Percentiles rank a stretch among this genome's conserved stretches.
phyloP scores from a whole-genome alignment of 2,888 invertebrate species.

The Gerris lacustris region DNA sequence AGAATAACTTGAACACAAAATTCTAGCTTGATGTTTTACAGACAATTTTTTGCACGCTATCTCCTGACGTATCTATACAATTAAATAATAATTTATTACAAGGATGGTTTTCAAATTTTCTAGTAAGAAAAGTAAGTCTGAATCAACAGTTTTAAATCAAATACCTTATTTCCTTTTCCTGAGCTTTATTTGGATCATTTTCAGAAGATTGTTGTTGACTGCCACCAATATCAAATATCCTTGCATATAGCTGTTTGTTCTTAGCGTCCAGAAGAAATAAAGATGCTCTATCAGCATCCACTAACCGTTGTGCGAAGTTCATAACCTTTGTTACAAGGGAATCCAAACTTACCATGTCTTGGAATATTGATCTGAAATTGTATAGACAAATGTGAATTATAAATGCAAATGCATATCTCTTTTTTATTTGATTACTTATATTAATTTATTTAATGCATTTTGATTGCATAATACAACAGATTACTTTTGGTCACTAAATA shows the following conservation, averaged over 20 bases:
- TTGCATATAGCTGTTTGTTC: conserved; percentile 62
- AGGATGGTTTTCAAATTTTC: no score
- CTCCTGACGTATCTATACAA: no score
- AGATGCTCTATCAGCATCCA: conserved; percentile 72
- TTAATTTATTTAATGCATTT: no score
- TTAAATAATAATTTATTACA: no score
- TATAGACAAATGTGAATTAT: no score
- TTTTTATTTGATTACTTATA: no score
- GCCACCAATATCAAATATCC: conserved; percentile 60
- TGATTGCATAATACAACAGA: no score
- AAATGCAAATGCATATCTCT: no score
- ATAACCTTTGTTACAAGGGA: conserved; percentile 68
- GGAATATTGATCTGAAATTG: conserved; percentile 68
- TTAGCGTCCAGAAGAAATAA: conserved; percentile 65
- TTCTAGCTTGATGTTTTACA: no score
- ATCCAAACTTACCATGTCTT: conserved; percentile 76
- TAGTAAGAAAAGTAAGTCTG: neutral
- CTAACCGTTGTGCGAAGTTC: conserved; percentile 68
- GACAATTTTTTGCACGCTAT: no score
- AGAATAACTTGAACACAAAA: no score
- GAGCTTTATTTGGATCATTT: conserved; percentile 27
- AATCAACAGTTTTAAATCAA: neutral
- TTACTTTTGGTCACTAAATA: no score
- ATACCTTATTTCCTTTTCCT: conserved; percentile 30
- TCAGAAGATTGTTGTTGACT: conserved; percentile 31